Base-by-base conservation (phyloP, 2,888 invertebrate species). In the Campoplex capitator region DNA sequence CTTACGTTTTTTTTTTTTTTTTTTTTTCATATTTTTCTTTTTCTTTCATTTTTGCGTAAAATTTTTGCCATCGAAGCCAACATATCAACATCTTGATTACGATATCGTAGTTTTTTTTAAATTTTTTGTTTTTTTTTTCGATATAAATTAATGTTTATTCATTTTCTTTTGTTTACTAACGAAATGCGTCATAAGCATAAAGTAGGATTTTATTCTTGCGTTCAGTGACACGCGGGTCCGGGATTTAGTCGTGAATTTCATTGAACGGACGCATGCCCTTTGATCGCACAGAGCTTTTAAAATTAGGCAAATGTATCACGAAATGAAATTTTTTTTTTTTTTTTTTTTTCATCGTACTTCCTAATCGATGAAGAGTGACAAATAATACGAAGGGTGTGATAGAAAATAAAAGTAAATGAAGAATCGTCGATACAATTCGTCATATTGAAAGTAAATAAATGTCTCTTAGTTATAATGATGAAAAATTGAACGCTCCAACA, bases 51-150 rank as follows among this genome's bases (percentile, higher is more conserved):
- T 58, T 85, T 76, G 83, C 85, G 79, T 89, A 87, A 87, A 89
- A 87, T 88, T 70, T 88, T 75, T 68, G 84, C 83, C 81, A 85
- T 87, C 67, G 81, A 89, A 88, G 88, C 89, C 85, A 87, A 89
- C 88, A 86, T 87, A 88, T 89, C 85, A 86, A 89, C 88, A 83
- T 89, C 83, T 80, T 45, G 84, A 86, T 88, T 88, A 85, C 70
- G 73, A 81, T 87, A 88, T 81, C 83, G 81, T 88, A 84, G 77
- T 85, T 28, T 42, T 70, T 56, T 13, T 16, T 13, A 48, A 71
- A 23, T 23, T 48, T 83, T 38, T 65, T 45, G 48, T 77, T 77
- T 68, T 80, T 18, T 42, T 74, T 68, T 56, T 83, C 67, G 51
- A 76, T 67, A 42, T 80, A 86, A 84, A 73, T 74, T 48, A 81